Percentiles rank a stretch among this genome's conserved stretches.
Conservation (phyloP, 2,113 vertebrate species). For the Tupaia chinensis region DNA sequence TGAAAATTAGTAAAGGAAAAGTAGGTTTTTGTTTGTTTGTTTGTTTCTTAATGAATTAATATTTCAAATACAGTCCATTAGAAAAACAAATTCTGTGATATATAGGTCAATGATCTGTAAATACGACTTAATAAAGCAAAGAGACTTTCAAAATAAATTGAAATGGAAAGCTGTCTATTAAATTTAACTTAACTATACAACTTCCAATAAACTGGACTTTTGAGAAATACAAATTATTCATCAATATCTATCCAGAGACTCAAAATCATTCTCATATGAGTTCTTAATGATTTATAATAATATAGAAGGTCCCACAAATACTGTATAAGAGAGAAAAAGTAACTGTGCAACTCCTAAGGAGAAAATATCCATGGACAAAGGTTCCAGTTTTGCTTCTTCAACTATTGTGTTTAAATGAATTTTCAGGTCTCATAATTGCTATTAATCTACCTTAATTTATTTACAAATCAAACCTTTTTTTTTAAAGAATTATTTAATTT, state of each 20-base stretch:
- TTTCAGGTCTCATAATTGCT: slow-evolving; percentile 31
- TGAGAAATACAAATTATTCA: slow-evolving; percentile 61
- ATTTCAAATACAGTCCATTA: neutral
- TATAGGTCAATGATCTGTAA: neutral
- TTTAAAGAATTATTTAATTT: no score
- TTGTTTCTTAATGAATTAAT: neutral
- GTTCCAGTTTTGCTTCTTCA: neutral
- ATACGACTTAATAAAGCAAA: neutral
- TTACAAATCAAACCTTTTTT: neutral
- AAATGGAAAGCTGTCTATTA: slow-evolving; percentile 15
- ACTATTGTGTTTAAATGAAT: slow-evolving; percentile 41
- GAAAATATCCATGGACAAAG: neutral
- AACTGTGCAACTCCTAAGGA: neutral
- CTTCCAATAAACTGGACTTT: slow-evolving; percentile 24
- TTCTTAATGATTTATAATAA: slow-evolving; percentile 19
- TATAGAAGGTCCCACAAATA: slow-evolving; percentile 11
- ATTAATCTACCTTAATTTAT: neutral
- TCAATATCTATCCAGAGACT: neutral
- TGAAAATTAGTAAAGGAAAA: slow-evolving; percentile 37
- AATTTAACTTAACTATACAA: slow-evolving; percentile 39
- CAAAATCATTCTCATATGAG: slow-evolving; percentile 46
- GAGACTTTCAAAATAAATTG: slow-evolving; percentile 34
- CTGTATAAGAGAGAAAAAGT: slow-evolving; percentile 56
- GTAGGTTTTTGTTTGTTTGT: neutral
- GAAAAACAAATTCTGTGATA: neutral